These are phyloP conservation scores for Drosophila ficusphila DNA, from an alignment of 1,140 invertebrate genomes.

Conservation along the genomic window DNA sequence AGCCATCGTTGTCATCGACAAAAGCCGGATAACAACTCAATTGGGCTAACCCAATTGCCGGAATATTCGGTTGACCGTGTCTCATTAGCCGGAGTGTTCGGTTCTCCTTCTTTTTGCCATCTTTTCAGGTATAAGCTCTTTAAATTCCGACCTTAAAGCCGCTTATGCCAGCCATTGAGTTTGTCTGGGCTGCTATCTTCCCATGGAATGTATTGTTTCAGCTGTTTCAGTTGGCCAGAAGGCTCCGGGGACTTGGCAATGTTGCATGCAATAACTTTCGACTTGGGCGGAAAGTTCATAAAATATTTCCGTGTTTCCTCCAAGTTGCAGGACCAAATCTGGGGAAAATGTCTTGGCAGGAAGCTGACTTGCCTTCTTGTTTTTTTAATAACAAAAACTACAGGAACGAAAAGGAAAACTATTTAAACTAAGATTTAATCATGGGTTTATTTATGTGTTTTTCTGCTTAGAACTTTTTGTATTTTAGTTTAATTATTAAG, in stretches of 20 bases:
- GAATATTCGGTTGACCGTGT: conserved; percentile 17
- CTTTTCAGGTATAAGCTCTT: neutral
- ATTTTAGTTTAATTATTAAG: too few species aligned
- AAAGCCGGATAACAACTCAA: conserved; percentile 29
- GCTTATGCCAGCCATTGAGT: neutral
- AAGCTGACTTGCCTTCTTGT: neutral
- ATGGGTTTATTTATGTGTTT: too few species aligned
- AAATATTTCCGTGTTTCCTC: conserved; percentile 47
- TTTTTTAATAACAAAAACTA: too few species aligned
- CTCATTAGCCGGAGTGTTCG: conserved; percentile 2
- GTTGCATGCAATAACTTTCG: conserved; percentile 47
- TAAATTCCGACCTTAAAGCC: conserved; percentile 9
- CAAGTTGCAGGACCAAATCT: conserved; percentile 8
- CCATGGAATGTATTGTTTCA: conserved; percentile 45
- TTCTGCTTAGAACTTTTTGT: too few species aligned
- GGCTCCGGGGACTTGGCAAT: conserved; percentile 1
- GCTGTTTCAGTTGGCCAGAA: conserved; percentile 52
- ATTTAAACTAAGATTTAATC: too few species aligned
- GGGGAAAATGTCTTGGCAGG: neutral
- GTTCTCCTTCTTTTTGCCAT: neutral
- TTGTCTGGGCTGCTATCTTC: neutral
- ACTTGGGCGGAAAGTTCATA: conserved; percentile 26
- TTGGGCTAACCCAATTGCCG: conserved; percentile 22
- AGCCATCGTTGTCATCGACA: conserved; percentile 4
- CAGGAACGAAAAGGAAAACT: too few species aligned